Base-by-base conservation (phyloP, 37 sponge, comb jelly and placozoan species). In the Chondrosia reniformis region DNA sequence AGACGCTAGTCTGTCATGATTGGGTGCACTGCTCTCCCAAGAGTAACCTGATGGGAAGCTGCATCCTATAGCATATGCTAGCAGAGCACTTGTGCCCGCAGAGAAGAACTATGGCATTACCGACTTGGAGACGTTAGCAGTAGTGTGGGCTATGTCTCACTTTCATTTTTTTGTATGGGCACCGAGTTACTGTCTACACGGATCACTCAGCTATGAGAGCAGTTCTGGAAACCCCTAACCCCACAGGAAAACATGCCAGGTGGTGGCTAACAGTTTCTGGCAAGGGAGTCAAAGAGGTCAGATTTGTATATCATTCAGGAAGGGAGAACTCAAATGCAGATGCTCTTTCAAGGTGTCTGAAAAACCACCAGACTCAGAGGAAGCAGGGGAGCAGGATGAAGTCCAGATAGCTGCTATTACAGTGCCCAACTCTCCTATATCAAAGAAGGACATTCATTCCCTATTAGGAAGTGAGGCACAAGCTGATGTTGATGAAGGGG, bases 91-190 rank as follows among this genome's bases (percentile, higher is more conserved):
- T 4, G 25, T 52, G 2, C 49, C 65, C 13, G 67, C 78, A 19
- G 84, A 83, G 67, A 21, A 39, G 15, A 83, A 83, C 67, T 83
- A 83, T 38, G 36, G 77, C 25, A 76, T 83, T 25, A 44, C 84
- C 1, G 84, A 83, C 25, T 67, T 83, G 4, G 84, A 83, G 67
- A 83, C 84, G 3, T 38, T 83, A n/a, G 84, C 84, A 5, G 76
- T 83, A 5, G 77, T 83, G 17, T 83, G 84, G 84, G 77, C 84
- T 8, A 30, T 83, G 31, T 30, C 55, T 1, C 78, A 76, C 25
- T 83, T 76, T 25, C 40, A 46, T 44, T 27, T 76, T 57, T 25
- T 55, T 83, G 28, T 83, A 83, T 45, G 78, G 78, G 37, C 59
- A 83, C 33, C 2, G 21, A 34, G 77, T 83, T 21, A 76, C 69